phyloP scores from a whole-genome alignment of 2,888 invertebrate species.

The Eristalis arbustorum region DNA sequence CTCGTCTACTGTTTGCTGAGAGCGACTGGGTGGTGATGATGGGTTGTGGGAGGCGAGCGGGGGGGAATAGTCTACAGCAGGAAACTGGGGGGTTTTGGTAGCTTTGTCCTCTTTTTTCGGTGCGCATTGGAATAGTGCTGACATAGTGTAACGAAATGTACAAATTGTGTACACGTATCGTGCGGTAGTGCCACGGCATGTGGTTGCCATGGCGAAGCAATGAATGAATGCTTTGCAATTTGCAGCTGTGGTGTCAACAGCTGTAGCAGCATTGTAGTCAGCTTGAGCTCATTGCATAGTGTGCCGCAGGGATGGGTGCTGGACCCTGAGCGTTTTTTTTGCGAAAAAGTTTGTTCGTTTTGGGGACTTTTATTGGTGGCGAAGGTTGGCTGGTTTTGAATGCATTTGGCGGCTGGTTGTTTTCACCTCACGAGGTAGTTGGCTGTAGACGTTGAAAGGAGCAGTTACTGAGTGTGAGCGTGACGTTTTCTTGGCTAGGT shows the following conservation, averaged over 20 bases:
- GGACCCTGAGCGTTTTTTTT: background rate
- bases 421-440: too few species aligned
- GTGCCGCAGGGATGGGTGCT: background rate
- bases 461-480: too few species aligned
- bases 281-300: background rate
- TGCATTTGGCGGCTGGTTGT: too few species aligned
- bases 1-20: background rate
- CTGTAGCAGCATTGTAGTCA: background rate
- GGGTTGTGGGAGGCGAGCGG: background rate
- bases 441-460: too few species aligned
- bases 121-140: background rate
- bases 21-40: background rate
- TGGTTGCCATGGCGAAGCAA: background rate
- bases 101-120: background rate
- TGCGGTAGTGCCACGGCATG: background rate
- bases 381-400: too few species aligned
- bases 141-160: background rate
- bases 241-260: background rate
- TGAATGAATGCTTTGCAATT: background rate
- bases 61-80: background rate
- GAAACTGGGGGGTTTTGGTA: too few species aligned
- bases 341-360: background rate
- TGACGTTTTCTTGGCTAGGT: too few species aligned
- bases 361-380: too few species aligned
- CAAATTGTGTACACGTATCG: background rate